Percentiles rank a stretch among this genome's conserved stretches.
phyloP scores from a whole-genome alignment of 1,140 invertebrate species.

The Onthophagus taurus region DNA sequence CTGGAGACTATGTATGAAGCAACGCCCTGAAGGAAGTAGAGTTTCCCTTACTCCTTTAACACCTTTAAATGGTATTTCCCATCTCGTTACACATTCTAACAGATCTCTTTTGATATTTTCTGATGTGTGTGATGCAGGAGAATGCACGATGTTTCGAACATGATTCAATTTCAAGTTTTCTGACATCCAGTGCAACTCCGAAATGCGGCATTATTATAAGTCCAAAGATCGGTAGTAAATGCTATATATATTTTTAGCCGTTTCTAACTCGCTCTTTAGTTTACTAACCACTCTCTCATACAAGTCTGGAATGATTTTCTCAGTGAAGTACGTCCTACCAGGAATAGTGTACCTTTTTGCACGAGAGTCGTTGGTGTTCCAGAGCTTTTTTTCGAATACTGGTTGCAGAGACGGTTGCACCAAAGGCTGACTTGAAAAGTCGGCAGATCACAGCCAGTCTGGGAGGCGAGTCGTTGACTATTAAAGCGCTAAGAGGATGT shows the following conservation, averaged over 20 bases:
- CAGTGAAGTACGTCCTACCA: not conserved
- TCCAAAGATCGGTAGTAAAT: conserved; percentile 1
- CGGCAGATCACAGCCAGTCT: too few species aligned
- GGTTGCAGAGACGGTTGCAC: conserved; percentile 2
- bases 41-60: conserved; percentile 3
- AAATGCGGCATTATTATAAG: not conserved
- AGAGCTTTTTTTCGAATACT: not conserved
- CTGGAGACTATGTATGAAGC: conserved; percentile 1
- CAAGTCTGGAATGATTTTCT: conserved; percentile 3
- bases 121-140: conserved; percentile 1
- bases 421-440: too few species aligned
- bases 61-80: not conserved
- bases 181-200: conserved; percentile 1
- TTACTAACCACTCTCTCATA: conserved; percentile 2
- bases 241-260: not conserved
- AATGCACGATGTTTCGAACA: conserved; percentile 3
- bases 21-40: not conserved
- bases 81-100: not conserved
- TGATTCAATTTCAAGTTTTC: conserved; percentile 1
- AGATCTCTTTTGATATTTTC: not conserved
- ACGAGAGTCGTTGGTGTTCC: not conserved
- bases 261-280: conserved; percentile 1
- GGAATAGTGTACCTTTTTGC: conserved; percentile 5
- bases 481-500: too few species aligned
- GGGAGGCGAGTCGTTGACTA: too few species aligned